Evolutionary conservation across 2,797 vertebrate genomes (phyloP).

Genomic region (Cygnus olor): DNA sequence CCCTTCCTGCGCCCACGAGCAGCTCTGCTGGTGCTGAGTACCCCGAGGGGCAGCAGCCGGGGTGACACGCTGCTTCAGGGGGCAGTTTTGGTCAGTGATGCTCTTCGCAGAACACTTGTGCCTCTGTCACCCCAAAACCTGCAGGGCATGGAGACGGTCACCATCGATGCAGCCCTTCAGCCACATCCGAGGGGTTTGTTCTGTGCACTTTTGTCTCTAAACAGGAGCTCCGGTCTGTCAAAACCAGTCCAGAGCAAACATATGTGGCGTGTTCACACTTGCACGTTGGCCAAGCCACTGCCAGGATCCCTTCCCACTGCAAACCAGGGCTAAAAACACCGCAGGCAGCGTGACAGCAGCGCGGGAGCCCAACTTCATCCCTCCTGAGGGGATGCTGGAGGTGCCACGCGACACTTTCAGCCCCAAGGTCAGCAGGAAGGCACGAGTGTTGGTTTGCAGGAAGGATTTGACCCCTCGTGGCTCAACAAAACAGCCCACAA

Average conservation of each 20-base stretch:
- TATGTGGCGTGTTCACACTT: accelerated
- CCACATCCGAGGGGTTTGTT: accelerated
- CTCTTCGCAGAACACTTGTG: not conserved
- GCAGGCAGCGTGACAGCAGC: not conserved
- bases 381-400: not conserved
- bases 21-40: too few species aligned
- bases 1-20: accelerated
- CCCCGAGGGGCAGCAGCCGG: accelerated
- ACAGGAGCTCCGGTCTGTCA: not conserved
- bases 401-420: too few species aligned
- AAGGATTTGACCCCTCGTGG: not conserved
- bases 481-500: not conserved
- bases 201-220: accelerated
- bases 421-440: not conserved
- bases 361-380: accelerated
- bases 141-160: accelerated
- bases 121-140: accelerated
- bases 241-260: accelerated
- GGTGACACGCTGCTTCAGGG: accelerated
- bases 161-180: accelerated
- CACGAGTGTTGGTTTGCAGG: accelerated
- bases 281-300: accelerated
- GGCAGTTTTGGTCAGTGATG: not conserved
- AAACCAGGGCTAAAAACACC: accelerated
- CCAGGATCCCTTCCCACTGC: accelerated